phyloP scores from a whole-genome alignment of 2,113 vertebrate species.

The Poecile atricapillus region DNA sequence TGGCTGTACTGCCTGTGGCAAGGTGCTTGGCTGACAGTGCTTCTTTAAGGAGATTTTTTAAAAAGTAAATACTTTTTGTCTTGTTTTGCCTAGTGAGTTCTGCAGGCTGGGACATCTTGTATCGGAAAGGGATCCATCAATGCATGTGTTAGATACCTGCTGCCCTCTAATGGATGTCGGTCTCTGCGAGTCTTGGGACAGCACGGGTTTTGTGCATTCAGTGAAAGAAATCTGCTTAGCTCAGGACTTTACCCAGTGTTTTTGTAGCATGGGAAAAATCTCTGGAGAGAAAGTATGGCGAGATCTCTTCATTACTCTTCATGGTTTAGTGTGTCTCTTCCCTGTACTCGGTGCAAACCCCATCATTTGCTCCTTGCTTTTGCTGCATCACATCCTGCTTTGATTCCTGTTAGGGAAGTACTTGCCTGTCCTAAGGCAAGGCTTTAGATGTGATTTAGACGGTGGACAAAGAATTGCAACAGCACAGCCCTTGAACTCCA shows the following conservation, averaged over 20 bases:
- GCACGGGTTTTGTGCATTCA: not conserved
- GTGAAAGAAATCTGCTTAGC: not conserved
- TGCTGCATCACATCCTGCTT: not conserved
- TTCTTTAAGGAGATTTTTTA: not conserved
- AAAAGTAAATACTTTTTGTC: not conserved
- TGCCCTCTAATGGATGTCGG: slow-evolving; percentile 69
- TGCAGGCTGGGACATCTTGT: not conserved
- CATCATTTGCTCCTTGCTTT: not conserved
- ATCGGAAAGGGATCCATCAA: not conserved
- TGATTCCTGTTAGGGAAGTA: not conserved
- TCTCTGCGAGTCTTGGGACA: not conserved
- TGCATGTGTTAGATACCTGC: slow-evolving; percentile 31
- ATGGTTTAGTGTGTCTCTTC: not conserved
- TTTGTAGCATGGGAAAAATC: not conserved
- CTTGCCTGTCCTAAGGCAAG: not conserved
- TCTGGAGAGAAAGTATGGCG: not conserved
- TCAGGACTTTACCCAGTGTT: not conserved
- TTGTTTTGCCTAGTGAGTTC: not conserved
- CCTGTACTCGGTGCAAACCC: not conserved
- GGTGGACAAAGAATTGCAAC: not conserved
- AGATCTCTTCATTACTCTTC: not conserved
- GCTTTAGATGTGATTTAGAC: not conserved
- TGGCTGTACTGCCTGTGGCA: not conserved
- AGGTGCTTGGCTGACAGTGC: not conserved
- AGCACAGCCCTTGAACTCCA: not conserved